Base-by-base conservation (phyloP, 2,113 vertebrate species). In the Vulpes lagopus region DNA sequence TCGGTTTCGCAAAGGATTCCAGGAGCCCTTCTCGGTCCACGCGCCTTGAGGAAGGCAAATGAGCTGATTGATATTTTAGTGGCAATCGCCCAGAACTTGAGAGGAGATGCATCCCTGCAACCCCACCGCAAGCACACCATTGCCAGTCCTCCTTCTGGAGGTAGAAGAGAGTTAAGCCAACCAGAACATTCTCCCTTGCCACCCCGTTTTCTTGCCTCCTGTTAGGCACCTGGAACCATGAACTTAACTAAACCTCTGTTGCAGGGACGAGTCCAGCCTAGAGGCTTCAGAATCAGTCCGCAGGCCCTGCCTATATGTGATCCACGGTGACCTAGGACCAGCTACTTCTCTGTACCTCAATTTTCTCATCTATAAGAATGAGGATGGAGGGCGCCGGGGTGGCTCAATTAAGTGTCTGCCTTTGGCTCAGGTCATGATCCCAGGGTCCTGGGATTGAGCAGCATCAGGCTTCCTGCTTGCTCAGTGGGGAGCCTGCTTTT, bases 1-100 rank as follows among this genome's bases (percentile, higher is more conserved):
- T 69, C 9, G 51, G 17, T 30, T 91, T 97, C 86, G 55, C 65
- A 62, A n/a, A 96, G 93, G 89, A 92, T 94, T 96, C 95, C 96
- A 96, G 78, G 94, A 96, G 96, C 81, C 79, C 65, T 49, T 32
- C 78, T 49, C 59, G 25, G 73, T 91, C 55, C 32, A 25, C 51
- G 92, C 1, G 32, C 67, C 67, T 62, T 53, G 20, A 51, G 53
- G 86, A 71, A 90, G 73, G 76, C 96, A 79, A 73, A 38, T 2
- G 71, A 85, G 89, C 59, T 15, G 4, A 57, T 84, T 51, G 20
- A 95, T 78, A 74, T 82, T 16, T 83, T n/a, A 53, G 80, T 11
- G 59, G 32, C 49, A 49, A 71, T 51, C 73, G 49, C 43, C 53
- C 38, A 51, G 79, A 55, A 90, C 35, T 38, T 87, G 20, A 74